Evolutionary conservation across 2,113 vertebrate genomes (phyloP).

Genomic region (Sciurus niger): DNA sequence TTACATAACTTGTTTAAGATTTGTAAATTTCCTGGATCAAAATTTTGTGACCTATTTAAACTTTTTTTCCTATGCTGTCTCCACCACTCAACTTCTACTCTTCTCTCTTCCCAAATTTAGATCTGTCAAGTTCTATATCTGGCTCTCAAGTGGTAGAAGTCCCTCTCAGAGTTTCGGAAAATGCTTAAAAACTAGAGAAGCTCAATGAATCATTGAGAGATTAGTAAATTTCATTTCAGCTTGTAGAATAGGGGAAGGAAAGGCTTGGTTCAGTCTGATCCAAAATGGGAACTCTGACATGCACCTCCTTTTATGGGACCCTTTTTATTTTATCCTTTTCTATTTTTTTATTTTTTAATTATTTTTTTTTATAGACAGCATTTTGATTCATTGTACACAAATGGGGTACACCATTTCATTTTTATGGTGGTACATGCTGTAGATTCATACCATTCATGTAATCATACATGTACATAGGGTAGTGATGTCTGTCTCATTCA

Average conservation of each 20-base stretch:
- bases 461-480: too few species aligned
- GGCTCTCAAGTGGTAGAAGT: background rate
- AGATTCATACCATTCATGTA: too few species aligned
- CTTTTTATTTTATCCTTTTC: too few species aligned
- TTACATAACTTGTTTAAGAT: slow-evolving; percentile 73
- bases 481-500: too few species aligned
- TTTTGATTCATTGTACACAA: too few species aligned
- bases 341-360: too few species aligned
- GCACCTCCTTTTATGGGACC: background rate
- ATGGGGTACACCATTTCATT: too few species aligned
- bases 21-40: slow-evolving; percentile 71
- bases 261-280: background rate
- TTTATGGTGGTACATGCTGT: too few species aligned
- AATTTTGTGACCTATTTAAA: slow-evolving; percentile 64
- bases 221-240: background rate
- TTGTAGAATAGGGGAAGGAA: background rate
- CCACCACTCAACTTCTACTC: background rate
- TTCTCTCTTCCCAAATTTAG: slow-evolving; percentile 11
- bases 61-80: slow-evolving; percentile 15
- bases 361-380: too few species aligned
- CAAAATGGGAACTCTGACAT: background rate
- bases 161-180: background rate
- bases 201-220: background rate
- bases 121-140: background rate
- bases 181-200: background rate